Evolutionary conservation across 1,140 invertebrate genomes (phyloP), one percentile per base, ranked within the genome.

Genomic region (Pseudomyrmex pallidus): DNA sequence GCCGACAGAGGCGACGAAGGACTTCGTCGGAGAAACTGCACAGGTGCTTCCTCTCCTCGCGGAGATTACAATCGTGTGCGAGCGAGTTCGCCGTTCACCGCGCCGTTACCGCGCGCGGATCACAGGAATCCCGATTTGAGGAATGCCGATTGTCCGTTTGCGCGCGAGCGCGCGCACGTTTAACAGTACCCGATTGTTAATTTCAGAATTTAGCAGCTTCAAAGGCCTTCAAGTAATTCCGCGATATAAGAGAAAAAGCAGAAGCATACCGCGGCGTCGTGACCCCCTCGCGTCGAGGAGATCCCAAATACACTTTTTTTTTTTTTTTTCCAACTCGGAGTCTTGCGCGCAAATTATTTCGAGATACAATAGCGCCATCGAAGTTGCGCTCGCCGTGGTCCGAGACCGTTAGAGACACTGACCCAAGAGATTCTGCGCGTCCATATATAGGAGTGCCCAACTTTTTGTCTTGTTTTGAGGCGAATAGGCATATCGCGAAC

Each of bases 61-160:
- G 3, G n/a, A 78, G 85, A 83, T 86, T 52, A 54, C 61, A 67
- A 87, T 86, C 78, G 66, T 72, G 66, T 72, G n/a, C 59, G 52
- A 85, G 77, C 22, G 25, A 74, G 54, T 57, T 59, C 17, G 17
- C 64, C 25, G 25, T 66, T 77, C 63, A 25, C 17, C 25, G 10
- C 20, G 59, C 57, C 48, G n/a, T 73, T 48, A 22, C 13, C 17
- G 20, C 20, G 20, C 20, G 35, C 64, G 48, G 44, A 35, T 50
- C 64, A 54, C 35, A n/a, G 44, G 3, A 83, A 63, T 35, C 54
- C 10, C 22, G 50, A 86, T 70, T 86, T 54, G n/a, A 57, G n/a
- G 22, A 62, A 56, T 44, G 54, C 25, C 68, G 44, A 73, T 61
- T 20, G 2, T 67, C 48, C 56, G 74, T 59, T 35, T 35, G 35